Evolutionary conservation across 2,113 vertebrate species (phyloP).

Genomic region (Bos indicus): DNA sequence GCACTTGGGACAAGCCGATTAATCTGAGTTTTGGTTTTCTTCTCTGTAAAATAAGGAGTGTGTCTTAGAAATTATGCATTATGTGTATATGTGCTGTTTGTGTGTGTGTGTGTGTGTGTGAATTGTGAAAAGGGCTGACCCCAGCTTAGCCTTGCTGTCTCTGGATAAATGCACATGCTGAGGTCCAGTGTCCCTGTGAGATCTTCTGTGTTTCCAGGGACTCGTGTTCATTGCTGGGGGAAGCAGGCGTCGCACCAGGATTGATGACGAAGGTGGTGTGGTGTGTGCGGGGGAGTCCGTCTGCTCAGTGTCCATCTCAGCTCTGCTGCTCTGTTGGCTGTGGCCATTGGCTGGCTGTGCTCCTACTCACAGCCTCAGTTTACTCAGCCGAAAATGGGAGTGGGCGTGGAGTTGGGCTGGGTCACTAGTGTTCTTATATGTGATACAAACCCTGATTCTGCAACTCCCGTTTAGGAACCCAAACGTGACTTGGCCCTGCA

Average conservation of each 20-base stretch:
- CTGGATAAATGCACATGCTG: rapidly evolving
- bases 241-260: not conserved
- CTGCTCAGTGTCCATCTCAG: not conserved
- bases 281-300: rapidly evolving
- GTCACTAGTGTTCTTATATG: not conserved
- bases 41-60: not conserved
- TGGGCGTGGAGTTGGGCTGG: not conserved
- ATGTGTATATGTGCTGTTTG: not conserved
- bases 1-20: not conserved
- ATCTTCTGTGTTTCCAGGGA: not conserved
- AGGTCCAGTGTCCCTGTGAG: not conserved
- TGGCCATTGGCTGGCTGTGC: not conserved
- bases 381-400: not conserved
- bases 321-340: not conserved
- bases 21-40: not conserved
- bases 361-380: not conserved
- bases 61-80: not conserved
- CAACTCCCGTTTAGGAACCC: not conserved
- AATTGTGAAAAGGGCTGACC: not conserved
- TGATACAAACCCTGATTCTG: not conserved
- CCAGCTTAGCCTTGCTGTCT: not conserved
- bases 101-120: not conserved
- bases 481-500: rapidly evolving
- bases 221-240: rapidly evolving
- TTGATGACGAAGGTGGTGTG: rapidly evolving